A percentile compares a stretch with the other conserved stretches of the same genome.
Conservation (phyloP, 2,888 invertebrate genomes). For the Busseola fusca region DNA sequence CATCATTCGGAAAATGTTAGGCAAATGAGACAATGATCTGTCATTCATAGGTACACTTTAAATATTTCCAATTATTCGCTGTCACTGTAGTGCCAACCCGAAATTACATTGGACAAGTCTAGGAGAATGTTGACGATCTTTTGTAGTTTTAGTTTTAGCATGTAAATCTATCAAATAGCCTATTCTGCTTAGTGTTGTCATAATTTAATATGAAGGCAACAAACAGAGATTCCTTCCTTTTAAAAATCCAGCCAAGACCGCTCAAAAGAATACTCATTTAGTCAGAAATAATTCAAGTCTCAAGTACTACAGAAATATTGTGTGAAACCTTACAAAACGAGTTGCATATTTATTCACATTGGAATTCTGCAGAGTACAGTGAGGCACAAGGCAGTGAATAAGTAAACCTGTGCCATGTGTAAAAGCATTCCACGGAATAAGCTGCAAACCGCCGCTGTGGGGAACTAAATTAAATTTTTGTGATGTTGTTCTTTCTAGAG, state of each 20-base stretch:
- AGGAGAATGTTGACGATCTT: not conserved
- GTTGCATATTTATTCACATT: conserved; percentile 31
- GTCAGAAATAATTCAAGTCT: not conserved
- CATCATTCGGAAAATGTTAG: not conserved
- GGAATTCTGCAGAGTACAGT: conserved; percentile 20
- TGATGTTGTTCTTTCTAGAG: conserved; percentile 24
- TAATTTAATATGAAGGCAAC: not conserved
- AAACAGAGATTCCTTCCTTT: not conserved
- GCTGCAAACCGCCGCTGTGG: conserved; percentile 1
- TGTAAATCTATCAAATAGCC: not conserved
- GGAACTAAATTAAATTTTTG: conserved; percentile 44
- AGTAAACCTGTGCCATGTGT: conserved; percentile 31
- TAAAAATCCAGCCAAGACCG: not conserved
- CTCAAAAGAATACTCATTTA: conserved; percentile 6
- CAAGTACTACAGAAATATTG: conserved; percentile 31
- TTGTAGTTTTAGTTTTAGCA: too few relatives aligned
- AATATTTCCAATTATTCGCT: too few relatives aligned
- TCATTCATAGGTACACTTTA: too few relatives aligned
- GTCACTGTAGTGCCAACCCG: too few relatives aligned
- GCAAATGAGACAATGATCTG: not conserved
- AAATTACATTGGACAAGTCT: not conserved
- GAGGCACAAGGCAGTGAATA: conserved; percentile 43
- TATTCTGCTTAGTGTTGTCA: not conserved
- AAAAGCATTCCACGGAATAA: conserved; percentile 9
- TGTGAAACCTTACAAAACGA: conserved; percentile 12